Evolutionary conservation across 2,888 invertebrate species (phyloP).

Genomic region (Yponomeuta cagnagella): DNA sequence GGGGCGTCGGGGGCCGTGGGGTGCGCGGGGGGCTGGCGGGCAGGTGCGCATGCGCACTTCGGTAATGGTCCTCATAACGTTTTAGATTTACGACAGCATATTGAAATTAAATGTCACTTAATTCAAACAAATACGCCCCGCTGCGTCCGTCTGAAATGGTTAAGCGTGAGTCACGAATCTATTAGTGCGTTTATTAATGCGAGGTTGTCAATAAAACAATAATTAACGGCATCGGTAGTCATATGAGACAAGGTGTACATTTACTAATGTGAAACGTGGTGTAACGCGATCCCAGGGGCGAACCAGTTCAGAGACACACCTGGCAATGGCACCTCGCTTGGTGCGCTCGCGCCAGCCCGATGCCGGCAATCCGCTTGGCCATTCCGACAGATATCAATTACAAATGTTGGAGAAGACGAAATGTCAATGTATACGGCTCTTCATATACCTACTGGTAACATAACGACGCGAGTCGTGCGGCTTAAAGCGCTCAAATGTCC

Average conservation of each 20-base stretch:
- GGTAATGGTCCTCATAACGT: constrained; percentile 56
- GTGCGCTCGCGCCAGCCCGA: constrained; percentile 26
- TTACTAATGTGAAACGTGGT: constrained; percentile 73
- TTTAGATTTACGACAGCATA: constrained; percentile 58
- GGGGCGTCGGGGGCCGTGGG: constrained; percentile 12
- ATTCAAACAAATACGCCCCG: constrained; percentile 62
- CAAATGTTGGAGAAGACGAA: neutral
- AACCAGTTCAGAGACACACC: constrained; percentile 62
- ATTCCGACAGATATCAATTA: constrained; percentile 20
- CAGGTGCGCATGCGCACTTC: constrained; percentile 46
- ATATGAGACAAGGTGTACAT: constrained; percentile 71
- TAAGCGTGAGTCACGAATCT: constrained; percentile 51
- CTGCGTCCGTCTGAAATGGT: constrained; percentile 38
- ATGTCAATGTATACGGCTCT: neutral
- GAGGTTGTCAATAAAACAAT: constrained; percentile 67
- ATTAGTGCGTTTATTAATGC: constrained; percentile 68
- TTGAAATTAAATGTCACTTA: constrained; percentile 70
- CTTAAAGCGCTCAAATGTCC: too few species aligned
- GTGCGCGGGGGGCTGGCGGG: constrained; percentile 26
- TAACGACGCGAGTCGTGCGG: too few species aligned
- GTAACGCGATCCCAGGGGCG: constrained; percentile 58
- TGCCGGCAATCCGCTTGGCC: constrained; percentile 58
- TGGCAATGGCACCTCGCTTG: constrained; percentile 28
- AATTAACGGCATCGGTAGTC: constrained; percentile 67
- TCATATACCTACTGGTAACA: too few species aligned